Evolutionary conservation across 2,113 vertebrate species (phyloP), one percentile per base, ranked within the genome.

Genomic region (Callospermophilus lateralis): DNA sequence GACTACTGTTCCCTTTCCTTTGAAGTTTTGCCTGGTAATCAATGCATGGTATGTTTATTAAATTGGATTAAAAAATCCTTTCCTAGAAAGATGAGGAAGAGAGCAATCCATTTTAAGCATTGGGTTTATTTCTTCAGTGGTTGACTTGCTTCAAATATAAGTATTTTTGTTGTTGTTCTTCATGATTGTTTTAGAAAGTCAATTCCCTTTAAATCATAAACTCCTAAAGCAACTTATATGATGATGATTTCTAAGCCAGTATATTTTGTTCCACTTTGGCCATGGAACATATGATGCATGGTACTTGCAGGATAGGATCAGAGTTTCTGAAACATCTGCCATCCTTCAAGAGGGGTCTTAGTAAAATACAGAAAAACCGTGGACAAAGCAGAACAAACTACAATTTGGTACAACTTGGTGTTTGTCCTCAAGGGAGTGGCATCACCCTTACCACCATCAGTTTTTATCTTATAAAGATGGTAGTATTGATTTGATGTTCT

Each of bases 1-100:
- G 61, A 77, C 77, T n/a, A 37, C 8, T 81, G n/a, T 74, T 89
- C 79, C 26, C 68, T 86, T 96, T 73, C 19, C 20, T 92, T 84
- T 90, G 55, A 80, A 72, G 42, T 65, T 5, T 24, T 65, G 55
- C 3, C 48, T 92, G 87, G 34, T 45, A 63, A 20, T 90, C 79
- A 83, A 2, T 90, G 22, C 22, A 63, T 8, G 22, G 28, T 24
- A 68, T 1, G 0, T 26, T n/a, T 88, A 93, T 37, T 89, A 55
- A 63, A 26, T 39, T 81, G 17, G 67, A 63, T 51, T 65, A 89
- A 88, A 90, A 42, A 87, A 87, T 67, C n/a, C 90, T 95, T 95
- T 90, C 13, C 48, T 90, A 34, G 45, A 73, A 1, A 80, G 34
- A 34, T 67, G 32, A 90, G 34, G 32, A 32, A 53, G 26, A 48